Evolutionary conservation across 2,888 invertebrate genomes (phyloP).

Genomic region (Blomia tropicalis): DNA sequence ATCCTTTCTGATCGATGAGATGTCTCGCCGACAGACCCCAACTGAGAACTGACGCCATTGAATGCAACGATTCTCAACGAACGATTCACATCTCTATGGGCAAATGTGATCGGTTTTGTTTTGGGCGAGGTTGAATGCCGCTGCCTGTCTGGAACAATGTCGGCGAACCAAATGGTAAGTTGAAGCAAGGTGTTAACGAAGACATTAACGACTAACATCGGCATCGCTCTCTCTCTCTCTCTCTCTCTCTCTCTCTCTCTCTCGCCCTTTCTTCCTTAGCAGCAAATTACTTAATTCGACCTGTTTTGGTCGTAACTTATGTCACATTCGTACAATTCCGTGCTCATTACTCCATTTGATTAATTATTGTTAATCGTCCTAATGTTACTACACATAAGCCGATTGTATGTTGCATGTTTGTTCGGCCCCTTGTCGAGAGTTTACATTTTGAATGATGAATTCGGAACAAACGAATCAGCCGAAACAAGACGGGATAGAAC

Average conservation of each 20-base stretch:
- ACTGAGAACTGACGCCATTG: slow-evolving; percentile 1
- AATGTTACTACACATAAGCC: not conserved
- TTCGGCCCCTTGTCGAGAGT: not conserved
- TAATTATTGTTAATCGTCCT: slow-evolving; percentile 10
- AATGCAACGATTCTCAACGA: not conserved
- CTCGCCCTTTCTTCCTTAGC: no score
- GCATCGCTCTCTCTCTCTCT: no score
- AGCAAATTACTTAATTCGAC: no score
- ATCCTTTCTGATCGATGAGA: slow-evolving; percentile 7
- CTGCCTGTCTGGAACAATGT: not conserved
- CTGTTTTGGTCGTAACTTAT: not conserved
- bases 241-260: no score
- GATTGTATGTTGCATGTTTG: not conserved
- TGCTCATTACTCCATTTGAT: slow-evolving; percentile 6
- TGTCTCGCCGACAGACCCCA: slow-evolving; percentile 10
- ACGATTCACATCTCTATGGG: no score
- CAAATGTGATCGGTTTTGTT: no score
- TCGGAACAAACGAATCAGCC: no score
- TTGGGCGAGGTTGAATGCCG: not conserved
- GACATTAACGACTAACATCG: no score
- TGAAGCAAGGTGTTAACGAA: no score
- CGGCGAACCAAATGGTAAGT: no score
- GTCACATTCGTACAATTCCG: not conserved
- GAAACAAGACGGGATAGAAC: not conserved
- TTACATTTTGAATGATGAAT: no score